Evolutionary conservation across 2,888 invertebrate species (phyloP), one percentile per base, ranked within the genome.

Genomic region (Eustalomyia histrio): DNA sequence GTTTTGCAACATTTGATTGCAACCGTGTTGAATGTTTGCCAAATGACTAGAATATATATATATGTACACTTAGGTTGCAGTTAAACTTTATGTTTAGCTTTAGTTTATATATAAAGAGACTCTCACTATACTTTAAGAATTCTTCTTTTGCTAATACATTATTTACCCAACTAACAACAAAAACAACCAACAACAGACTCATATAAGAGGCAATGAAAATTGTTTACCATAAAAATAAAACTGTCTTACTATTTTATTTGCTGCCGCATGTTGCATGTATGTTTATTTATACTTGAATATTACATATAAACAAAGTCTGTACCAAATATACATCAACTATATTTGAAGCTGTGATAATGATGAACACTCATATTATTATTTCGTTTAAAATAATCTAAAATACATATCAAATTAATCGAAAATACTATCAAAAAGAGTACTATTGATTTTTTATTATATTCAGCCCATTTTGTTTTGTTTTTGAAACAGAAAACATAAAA

Each of bases 161-260:
- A 81, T 81, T 81, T 81, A 78, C 65, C 57, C 67, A 78, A 63
- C 65, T 75, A 71, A 78, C 65, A 74, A 80, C 24, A 17, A 24
- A 63, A 61, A 14, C 9, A 57, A 57, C 39, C 16, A 35, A 47
- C 39, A 8, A 21, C n/a, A 57, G 43, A 67, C 16, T 39, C 24
- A 21, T 64, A 39, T 74, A 68, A 67, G 52, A 68, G 73, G 71
- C 67, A 78, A 67, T 78, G 76, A 58, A 78, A 78, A 78, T 81
- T 81, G 81, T 81, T 81, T 81, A 74, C 81, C 68, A 78, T 75
- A 75, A 78, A 76, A 78, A 81, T 81, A 71, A 75, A 78, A 78
- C 47, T 81, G 63, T 81, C 81, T 81, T 81, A 71, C 65, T 50
- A 67, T 75, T 78, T 81, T 73, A 79, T 79, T 79, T 79, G 78